A percentile compares a stretch with the other conserved stretches of the same genome.
phyloP scores from a whole-genome alignment of 2,113 vertebrate species.

The Rhinolophus sinicus region DNA sequence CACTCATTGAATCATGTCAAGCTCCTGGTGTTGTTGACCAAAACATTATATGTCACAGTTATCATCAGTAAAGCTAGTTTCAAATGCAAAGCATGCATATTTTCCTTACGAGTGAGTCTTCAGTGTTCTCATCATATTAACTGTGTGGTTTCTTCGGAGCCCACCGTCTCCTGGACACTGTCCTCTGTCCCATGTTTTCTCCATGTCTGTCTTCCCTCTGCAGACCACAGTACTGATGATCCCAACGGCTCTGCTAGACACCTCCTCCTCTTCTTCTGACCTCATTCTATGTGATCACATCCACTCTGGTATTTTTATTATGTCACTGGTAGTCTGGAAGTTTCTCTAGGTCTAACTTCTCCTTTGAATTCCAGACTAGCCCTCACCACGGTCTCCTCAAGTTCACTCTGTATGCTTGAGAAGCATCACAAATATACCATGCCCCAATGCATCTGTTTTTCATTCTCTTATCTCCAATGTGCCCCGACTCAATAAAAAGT shows the following conservation, averaged over 20 bases:
- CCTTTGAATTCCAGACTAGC: background rate
- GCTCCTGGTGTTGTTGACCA: too few species aligned
- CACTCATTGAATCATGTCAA: background rate
- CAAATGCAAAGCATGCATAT: background rate
- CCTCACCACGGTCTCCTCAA: background rate
- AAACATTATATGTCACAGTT: background rate
- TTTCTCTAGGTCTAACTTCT: background rate
- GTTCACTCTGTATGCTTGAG: rapidly evolving
- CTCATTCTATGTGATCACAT: background rate
- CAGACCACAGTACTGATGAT: background rate
- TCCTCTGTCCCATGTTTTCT: background rate
- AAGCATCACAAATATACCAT: background rate
- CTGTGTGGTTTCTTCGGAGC: background rate
- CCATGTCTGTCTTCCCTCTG: background rate
- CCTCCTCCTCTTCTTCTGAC: background rate
- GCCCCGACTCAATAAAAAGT: background rate
- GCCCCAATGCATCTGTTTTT: rapidly evolving
- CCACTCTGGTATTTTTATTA: background rate
- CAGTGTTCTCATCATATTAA: background rate
- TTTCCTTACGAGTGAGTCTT: background rate
- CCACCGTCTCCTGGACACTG: rapidly evolving
- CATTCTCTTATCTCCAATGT: rapidly evolving
- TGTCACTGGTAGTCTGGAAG: background rate
- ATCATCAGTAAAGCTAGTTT: background rate
- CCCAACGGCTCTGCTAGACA: background rate